Conservation (phyloP, 2,797 vertebrate species). For the Diplodus sargus region DNA sequence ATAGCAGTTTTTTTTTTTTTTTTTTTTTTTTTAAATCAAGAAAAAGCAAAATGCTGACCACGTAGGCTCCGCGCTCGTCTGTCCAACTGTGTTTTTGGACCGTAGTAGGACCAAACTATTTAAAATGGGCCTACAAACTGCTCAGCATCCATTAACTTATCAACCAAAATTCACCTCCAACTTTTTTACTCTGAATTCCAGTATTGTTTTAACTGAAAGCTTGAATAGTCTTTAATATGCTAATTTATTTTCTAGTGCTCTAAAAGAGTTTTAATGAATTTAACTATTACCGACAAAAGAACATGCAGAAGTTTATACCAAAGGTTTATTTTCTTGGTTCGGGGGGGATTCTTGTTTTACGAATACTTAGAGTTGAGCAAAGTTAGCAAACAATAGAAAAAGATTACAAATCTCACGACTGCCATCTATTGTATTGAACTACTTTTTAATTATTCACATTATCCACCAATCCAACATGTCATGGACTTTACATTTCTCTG, state of each 20-base stretch:
- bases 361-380: conserved; percentile 38
- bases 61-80: conserved; percentile 59
- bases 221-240: conserved; percentile 75
- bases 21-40: conserved; percentile 23
- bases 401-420: conserved; percentile 34
- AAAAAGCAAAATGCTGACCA: conserved; percentile 61
- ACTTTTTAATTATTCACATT: conserved; percentile 31
- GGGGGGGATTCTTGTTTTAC: conserved; percentile 56
- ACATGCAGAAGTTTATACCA: conserved; percentile 52
- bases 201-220: conserved; percentile 62
- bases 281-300: conserved; percentile 46
- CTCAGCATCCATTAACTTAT: conserved; percentile 53
- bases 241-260: conserved; percentile 72
- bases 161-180: conserved; percentile 72
- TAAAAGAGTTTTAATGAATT: conserved; percentile 62
- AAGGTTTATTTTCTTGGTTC: conserved; percentile 34
- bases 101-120: conserved; percentile 60
- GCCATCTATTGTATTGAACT: conserved; percentile 54
- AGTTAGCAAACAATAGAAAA: conserved; percentile 22
- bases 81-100: conserved; percentile 67
- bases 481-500: conserved; percentile 42
- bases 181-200: conserved; percentile 75
- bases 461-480: conserved; percentile 30
- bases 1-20: conserved; percentile 46
- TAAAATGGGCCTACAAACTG: conserved; percentile 50